phyloP scores from a whole-genome alignment of 2,888 invertebrate genomes.

The Drosophila picticornis region DNA sequence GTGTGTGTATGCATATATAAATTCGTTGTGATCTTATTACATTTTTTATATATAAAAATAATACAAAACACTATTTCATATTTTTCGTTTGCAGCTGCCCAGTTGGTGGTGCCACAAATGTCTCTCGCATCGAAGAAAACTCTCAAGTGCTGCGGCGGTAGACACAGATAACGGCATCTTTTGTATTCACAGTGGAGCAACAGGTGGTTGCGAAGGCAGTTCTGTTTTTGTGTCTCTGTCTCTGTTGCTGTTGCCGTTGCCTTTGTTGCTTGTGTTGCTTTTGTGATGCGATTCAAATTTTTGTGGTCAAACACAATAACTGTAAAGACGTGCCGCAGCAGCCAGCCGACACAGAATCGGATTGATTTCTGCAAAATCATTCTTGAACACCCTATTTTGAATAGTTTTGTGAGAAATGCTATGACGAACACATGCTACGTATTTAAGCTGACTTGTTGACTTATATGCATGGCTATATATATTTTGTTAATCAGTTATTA shows the following conservation, averaged over 20 bases:
- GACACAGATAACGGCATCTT: slow-evolving; percentile 50
- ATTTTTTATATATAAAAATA: background rate
- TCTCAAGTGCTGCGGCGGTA: slow-evolving; percentile 43
- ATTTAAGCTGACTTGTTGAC: background rate
- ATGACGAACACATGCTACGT: background rate
- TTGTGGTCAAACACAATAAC: slow-evolving; percentile 73
- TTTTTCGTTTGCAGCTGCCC: background rate
- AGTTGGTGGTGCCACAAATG: background rate
- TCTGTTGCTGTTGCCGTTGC: slow-evolving; percentile 1
- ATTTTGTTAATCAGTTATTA: background rate
- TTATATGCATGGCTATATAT: background rate
- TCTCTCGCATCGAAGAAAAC: slow-evolving; percentile 33
- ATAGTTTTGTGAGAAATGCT: background rate
- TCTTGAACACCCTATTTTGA: slow-evolving; percentile 10
- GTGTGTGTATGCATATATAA: background rate
- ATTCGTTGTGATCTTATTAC: background rate
- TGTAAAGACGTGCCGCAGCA: slow-evolving; percentile 47
- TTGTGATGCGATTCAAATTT: slow-evolving; percentile 56
- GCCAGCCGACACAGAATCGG: slow-evolving; percentile 12
- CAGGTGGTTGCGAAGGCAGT: slow-evolving; percentile 50
- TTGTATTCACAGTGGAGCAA: slow-evolving; percentile 50
- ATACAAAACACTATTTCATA: background rate
- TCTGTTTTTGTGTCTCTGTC: slow-evolving; percentile 13
- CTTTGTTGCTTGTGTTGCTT: background rate
- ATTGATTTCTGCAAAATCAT: slow-evolving; percentile 37